Percentiles rank a stretch among this genome's conserved stretches.
Evolutionary conservation across 2,113 vertebrate genomes (phyloP).

Genomic region (Lepus europaeus): DNA sequence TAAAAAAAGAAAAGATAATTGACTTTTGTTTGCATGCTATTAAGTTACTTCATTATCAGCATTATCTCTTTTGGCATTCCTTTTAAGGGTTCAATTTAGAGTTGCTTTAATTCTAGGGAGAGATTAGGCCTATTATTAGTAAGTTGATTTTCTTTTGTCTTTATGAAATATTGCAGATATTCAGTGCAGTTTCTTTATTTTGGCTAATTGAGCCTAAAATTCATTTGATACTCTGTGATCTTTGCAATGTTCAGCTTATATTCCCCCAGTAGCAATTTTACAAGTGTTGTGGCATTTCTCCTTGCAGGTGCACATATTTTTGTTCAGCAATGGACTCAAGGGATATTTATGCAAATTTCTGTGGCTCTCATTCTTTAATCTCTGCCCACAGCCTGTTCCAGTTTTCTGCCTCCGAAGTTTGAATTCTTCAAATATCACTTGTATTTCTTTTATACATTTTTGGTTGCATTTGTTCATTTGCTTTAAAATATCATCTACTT

Average conservation of each 20-base stretch:
- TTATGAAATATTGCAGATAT: not conserved
- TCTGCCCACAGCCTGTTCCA: not conserved
- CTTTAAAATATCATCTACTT: not conserved
- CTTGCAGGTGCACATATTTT: not conserved
- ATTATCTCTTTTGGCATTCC: not conserved
- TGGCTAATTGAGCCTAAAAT: not conserved
- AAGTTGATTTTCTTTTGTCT: not conserved
- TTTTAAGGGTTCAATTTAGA: not conserved
- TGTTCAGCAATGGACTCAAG: not conserved
- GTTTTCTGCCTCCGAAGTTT: not conserved
- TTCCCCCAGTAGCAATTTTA: not conserved
- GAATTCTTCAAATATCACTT: not conserved
- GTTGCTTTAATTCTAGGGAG: not conserved
- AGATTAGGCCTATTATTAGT: not conserved
- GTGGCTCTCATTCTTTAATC: accelerated
- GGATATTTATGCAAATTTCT: not conserved
- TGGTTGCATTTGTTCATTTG: not conserved
- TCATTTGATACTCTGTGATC: not conserved
- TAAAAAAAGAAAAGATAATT: not conserved
- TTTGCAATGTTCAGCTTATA: not conserved
- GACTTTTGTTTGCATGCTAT: not conserved
- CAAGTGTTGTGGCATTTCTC: not conserved
- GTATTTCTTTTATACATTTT: not conserved
- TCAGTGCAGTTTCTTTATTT: not conserved
- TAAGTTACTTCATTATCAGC: not conserved